Evolutionary conservation across 2,797 vertebrate genomes (phyloP), one percentile per base, ranked within the genome.

Genomic region (Leuciscus waleckii): DNA sequence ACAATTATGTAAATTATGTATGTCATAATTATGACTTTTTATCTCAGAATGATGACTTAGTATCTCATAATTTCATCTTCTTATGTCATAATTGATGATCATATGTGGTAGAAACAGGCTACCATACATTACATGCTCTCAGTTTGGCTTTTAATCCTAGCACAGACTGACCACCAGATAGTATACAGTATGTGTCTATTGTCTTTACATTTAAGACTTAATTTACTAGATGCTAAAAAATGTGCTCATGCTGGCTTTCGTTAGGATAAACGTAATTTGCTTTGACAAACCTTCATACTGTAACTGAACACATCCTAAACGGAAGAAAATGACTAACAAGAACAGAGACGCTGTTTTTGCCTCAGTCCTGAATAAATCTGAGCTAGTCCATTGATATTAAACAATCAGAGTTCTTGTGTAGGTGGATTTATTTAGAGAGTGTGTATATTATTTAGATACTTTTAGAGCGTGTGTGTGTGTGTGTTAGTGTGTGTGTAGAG

Each of bases 401-500:
- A 81, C 35, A 81, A 81, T 74, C 49, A 69, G 46, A 82, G 80
- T 35, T 14, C 74, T 69, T 76, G 71, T 43, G 80, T 41, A 82
- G 70, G 76, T 58, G 75, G 65, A 35, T 46, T 46, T 69, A 49
- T 46, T 70, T 63, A 46, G 56, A 85, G 61, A 58, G 63, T 26
- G 65, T 69, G 73, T 86, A 58, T 56, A 82, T 86, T 11, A 77
- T 51, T 78, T 41, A 39, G 29, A 77, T 86, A 61, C 29, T 67
- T 65, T 84, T 41, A 71, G 68, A 70, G 71, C 29, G 2, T 67
- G 41, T 73, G 32, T 70, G 67, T 82, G 58, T 46, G 79, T 69
- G 35, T 49, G 81, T 75, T 69, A 68, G 43, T 67, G 68, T 43
- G 74, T 84, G 46, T 79, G 37, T 68, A 88, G 89, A 91, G 86